Conservation (phyloP, 2,113 vertebrate genomes). For the Rhadina sibilatrix region DNA sequence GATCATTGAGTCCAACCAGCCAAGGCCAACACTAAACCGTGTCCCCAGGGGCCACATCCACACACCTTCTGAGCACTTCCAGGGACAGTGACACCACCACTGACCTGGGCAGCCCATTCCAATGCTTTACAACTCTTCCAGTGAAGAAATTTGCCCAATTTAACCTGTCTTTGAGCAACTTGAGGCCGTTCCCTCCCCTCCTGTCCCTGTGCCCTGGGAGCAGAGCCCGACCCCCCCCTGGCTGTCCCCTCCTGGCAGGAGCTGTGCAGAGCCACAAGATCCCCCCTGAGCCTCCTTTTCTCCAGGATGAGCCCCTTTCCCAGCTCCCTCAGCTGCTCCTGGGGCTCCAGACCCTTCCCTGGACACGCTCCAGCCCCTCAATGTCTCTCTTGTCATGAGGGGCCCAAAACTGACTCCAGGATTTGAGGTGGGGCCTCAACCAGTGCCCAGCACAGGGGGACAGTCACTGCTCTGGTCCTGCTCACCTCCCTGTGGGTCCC, state of each 20-base stretch:
- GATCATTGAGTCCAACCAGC: neutral
- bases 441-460: neutral
- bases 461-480: neutral
- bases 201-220: neutral
- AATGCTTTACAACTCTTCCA: neutral
- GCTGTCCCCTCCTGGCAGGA: neutral
- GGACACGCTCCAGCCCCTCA: neutral
- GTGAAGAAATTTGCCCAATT: neutral
- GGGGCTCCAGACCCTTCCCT: neutral
- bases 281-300: neutral
- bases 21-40: neutral
- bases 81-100: neutral
- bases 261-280: neutral
- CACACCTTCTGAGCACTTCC: neutral
- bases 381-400: neutral
- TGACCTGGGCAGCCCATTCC: neutral
- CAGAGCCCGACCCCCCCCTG: rapidly evolving
- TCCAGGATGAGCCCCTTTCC: neutral
- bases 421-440: neutral
- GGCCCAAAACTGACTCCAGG: neutral
- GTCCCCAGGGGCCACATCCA: neutral
- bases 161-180: neutral
- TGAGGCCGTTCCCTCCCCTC: rapidly evolving
- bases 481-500: neutral
- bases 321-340: neutral